Conservation (phyloP, 1,140 invertebrate genomes). For the Hypothenemus hampei region DNA sequence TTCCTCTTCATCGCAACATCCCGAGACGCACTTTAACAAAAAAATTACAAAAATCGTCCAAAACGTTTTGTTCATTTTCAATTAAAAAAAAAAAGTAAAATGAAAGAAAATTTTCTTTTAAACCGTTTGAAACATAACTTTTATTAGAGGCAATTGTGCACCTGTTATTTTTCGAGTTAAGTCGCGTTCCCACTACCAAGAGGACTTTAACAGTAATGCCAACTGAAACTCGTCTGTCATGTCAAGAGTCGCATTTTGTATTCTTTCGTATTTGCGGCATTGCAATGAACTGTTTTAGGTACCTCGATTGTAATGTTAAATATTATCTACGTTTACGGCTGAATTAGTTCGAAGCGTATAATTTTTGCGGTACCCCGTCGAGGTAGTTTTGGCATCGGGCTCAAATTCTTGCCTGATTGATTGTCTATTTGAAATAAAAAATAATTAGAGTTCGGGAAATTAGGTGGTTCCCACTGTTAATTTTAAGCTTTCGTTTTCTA, state of each 20-base stretch:
- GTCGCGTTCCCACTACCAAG: conserved; percentile 16
- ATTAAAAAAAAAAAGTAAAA: conserved; percentile 2
- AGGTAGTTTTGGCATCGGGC: conserved; percentile 14
- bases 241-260: conserved; percentile 21
- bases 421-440: neutral
- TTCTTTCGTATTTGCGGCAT: conserved; percentile 28
- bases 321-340: conserved; percentile 40
- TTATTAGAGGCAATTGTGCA: conserved; percentile 10
- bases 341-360: conserved; percentile 35
- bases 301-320: conserved; percentile 41
- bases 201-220: conserved; percentile 9
- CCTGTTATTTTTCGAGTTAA: conserved; percentile 9
- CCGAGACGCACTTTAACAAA: conserved; percentile 1
- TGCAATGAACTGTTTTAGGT: conserved; percentile 31
- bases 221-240: conserved; percentile 6
- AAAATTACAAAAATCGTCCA: conserved; percentile 8
- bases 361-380: conserved; percentile 30
- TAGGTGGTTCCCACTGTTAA: neutral
- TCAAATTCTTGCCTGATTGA: neutral
- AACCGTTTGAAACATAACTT: conserved; percentile 14
- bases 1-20: conserved; percentile 11
- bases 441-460: neutral
- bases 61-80: conserved; percentile 14
- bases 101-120: conserved; percentile 3
- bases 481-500: no score